Evolutionary conservation across 2,113 vertebrate genomes (phyloP).

Genomic region (Bubo blakistoni): DNA sequence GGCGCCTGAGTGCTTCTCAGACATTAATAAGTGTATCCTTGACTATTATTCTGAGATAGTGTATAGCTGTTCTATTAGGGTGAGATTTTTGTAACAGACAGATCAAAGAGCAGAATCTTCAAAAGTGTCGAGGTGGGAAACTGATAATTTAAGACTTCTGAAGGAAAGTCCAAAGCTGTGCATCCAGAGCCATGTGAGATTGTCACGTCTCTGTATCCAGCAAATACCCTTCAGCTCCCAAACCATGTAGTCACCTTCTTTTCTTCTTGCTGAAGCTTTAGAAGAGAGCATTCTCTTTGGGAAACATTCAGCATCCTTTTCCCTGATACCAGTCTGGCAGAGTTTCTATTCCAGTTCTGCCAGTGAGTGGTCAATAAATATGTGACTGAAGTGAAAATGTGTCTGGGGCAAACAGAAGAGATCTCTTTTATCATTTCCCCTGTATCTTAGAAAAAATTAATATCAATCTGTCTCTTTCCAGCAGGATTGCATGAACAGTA

Average conservation of each 20-base stretch:
- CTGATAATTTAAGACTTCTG: not conserved
- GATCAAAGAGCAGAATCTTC: not conserved
- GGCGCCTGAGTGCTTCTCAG: not conserved
- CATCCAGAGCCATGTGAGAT: not conserved
- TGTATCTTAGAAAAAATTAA: not conserved
- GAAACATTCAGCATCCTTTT: not conserved
- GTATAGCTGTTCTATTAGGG: not conserved
- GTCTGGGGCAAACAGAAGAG: not conserved
- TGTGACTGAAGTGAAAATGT: not conserved
- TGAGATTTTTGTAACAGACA: not conserved
- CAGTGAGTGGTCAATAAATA: not conserved
- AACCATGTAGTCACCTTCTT: not conserved
- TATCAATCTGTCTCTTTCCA: not conserved
- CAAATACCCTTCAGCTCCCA: not conserved
- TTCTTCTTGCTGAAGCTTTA: not conserved
- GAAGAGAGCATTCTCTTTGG: not conserved
- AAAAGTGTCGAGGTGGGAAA: not conserved
- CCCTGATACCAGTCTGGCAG: not conserved
- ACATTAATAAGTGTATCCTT: not conserved
- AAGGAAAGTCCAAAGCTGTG: not conserved
- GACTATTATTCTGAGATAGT: not conserved
- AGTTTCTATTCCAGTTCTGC: not conserved
- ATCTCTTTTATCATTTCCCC: not conserved
- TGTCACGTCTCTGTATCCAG: not conserved
- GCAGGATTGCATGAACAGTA: not conserved